Conservation (phyloP, 2,113 vertebrate genomes). For the Origma solitaria region DNA sequence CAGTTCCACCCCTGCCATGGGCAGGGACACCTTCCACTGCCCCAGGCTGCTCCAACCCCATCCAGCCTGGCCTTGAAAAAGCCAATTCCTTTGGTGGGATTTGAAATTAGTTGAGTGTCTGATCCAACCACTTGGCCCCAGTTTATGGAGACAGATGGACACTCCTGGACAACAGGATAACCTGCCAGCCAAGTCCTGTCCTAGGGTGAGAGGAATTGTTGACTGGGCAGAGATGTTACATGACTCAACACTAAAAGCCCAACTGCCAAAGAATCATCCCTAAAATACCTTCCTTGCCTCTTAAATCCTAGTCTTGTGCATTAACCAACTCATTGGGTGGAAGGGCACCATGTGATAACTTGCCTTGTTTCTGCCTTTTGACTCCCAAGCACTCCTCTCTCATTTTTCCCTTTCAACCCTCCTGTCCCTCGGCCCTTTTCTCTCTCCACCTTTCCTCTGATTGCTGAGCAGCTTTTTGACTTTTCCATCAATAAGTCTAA, state of each 20-base stretch:
- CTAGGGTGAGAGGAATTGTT: neutral
- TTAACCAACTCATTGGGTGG: neutral
- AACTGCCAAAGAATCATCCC: neutral
- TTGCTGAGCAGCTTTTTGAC: slow-evolving; percentile 42
- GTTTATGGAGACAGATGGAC: neutral
- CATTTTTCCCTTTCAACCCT: neutral
- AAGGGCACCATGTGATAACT: neutral
- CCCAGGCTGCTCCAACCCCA: fast-evolving
- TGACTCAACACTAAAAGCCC: neutral
- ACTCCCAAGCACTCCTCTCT: neutral
- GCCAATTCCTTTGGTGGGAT: neutral
- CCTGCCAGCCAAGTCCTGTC: neutral
- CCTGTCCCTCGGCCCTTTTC: neutral
- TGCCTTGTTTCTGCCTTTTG: neutral
- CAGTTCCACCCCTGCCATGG: neutral
- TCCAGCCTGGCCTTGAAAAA: neutral
- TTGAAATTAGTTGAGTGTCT: neutral
- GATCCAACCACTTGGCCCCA: neutral
- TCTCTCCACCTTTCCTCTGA: slow-evolving; percentile 8
- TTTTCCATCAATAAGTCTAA: slow-evolving; percentile 49
- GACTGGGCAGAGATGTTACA: neutral
- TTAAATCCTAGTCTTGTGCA: neutral
- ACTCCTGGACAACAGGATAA: neutral
- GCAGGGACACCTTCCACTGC: neutral
- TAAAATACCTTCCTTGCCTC: neutral